phyloP scores from a whole-genome alignment of 2,113 vertebrate species.

The Hassar affinis region DNA sequence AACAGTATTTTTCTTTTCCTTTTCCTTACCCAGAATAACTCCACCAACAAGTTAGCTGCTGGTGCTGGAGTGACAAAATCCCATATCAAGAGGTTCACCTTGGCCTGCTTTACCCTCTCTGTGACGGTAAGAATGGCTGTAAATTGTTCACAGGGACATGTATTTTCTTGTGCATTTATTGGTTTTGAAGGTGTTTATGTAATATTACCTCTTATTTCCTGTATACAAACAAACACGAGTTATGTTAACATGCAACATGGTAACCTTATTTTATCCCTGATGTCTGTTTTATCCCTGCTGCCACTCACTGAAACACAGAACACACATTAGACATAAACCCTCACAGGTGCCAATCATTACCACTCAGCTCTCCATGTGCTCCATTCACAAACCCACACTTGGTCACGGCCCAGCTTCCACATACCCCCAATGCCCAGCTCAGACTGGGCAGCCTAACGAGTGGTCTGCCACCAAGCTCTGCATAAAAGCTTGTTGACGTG shows the following conservation, averaged over 20 bases:
- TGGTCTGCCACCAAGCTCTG: too few species aligned
- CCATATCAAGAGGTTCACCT: constrained; percentile 94
- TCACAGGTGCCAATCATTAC: too few species aligned
- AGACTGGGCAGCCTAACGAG: too few species aligned
- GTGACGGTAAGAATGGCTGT: constrained; percentile 82
- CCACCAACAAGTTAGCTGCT: constrained; percentile 85
- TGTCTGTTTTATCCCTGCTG: too few species aligned
- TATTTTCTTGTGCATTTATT: not conserved
- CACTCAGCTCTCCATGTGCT: too few species aligned
- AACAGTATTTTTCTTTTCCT: not conserved
- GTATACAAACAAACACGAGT: not conserved
- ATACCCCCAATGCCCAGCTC: too few species aligned
- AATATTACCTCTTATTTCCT: not conserved
- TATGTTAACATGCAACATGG: not conserved
- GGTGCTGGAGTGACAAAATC: constrained; percentile 76
- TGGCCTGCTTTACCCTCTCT: constrained; percentile 88
- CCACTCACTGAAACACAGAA: too few species aligned
- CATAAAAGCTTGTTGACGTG: too few species aligned
- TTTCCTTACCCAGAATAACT: constrained; percentile 80
- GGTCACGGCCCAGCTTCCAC: too few species aligned
- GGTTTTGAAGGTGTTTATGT: not conserved
- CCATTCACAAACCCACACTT: too few species aligned
- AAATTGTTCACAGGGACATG: not conserved
- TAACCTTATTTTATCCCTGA: too few species aligned
- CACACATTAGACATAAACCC: too few species aligned